Conservation (phyloP, 2,888 invertebrate genomes). For the Zele albiditarsus region DNA sequence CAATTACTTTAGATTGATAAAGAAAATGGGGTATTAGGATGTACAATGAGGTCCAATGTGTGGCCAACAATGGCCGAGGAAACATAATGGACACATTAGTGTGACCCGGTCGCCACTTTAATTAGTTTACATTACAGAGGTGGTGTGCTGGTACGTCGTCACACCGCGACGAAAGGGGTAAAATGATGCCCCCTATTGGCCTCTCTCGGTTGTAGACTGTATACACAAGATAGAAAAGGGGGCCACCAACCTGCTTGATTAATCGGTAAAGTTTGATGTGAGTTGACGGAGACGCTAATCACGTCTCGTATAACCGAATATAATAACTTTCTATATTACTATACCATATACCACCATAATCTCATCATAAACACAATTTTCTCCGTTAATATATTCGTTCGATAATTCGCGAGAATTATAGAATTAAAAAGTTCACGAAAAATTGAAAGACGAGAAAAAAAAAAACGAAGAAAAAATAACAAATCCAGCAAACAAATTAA, state of each 20-base stretch:
- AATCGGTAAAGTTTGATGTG: slow-evolving; percentile 71
- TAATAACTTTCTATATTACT: slow-evolving; percentile 31
- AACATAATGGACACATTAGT: slow-evolving; percentile 71
- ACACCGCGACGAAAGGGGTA: slow-evolving; percentile 56
- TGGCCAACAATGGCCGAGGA: slow-evolving; percentile 48
- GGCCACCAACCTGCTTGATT: slow-evolving; percentile 60
- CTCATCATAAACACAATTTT: slow-evolving; percentile 36
- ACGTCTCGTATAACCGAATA: slow-evolving; percentile 67
- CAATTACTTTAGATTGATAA: neutral
- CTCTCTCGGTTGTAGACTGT: slow-evolving; percentile 38
- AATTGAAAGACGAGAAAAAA: too few species aligned
- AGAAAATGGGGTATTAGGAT: neutral
- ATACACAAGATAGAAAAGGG: slow-evolving; percentile 24
- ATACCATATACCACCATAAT: slow-evolving; percentile 51
- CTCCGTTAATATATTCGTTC: too few species aligned
- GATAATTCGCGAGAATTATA: too few species aligned
- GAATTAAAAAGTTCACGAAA: too few species aligned
- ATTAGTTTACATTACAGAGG: slow-evolving; percentile 71
- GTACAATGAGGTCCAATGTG: neutral
- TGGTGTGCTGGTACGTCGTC: slow-evolving; percentile 61
- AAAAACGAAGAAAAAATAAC: too few species aligned
- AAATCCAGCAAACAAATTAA: too few species aligned
- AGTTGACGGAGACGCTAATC: slow-evolving; percentile 70
- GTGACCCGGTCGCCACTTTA: slow-evolving; percentile 67
- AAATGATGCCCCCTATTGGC: slow-evolving; percentile 29